Conservation (phyloP, 2,888 invertebrate genomes). For the Cantharis rufa region DNA sequence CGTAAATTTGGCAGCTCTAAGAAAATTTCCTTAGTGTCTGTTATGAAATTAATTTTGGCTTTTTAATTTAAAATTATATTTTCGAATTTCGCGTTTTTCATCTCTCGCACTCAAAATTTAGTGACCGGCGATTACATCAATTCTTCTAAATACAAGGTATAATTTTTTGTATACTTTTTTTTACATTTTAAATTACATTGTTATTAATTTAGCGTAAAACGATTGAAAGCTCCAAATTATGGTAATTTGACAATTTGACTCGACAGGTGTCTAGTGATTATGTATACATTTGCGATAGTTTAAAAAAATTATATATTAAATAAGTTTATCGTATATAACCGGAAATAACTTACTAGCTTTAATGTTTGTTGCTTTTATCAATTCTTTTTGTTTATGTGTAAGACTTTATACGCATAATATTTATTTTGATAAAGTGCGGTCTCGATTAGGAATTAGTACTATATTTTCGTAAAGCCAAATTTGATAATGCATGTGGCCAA, state of each 20-base stretch:
- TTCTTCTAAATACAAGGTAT: background rate
- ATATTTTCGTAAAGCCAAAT: background rate
- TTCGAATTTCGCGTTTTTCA: background rate
- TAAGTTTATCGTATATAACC: background rate
- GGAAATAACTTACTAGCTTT: background rate
- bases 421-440: background rate
- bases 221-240: background rate
- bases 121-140: background rate
- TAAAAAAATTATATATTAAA: background rate
- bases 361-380: background rate
- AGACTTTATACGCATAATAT: background rate
- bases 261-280: background rate
- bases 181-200: background rate
- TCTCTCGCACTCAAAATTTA: background rate
- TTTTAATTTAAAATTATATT: background rate
- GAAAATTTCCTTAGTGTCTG: constrained; percentile 7
- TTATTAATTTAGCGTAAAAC: background rate
- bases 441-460: background rate
- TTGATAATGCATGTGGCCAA: background rate
- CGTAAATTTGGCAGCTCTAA: constrained; percentile 18
- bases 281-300: background rate
- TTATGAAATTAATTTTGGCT: constrained; percentile 7
- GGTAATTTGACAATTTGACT: background rate
- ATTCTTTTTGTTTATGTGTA: background rate
- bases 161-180: background rate